Conservation (phyloP, 2,888 invertebrate genomes). For the Oscheius sp. region DNA sequence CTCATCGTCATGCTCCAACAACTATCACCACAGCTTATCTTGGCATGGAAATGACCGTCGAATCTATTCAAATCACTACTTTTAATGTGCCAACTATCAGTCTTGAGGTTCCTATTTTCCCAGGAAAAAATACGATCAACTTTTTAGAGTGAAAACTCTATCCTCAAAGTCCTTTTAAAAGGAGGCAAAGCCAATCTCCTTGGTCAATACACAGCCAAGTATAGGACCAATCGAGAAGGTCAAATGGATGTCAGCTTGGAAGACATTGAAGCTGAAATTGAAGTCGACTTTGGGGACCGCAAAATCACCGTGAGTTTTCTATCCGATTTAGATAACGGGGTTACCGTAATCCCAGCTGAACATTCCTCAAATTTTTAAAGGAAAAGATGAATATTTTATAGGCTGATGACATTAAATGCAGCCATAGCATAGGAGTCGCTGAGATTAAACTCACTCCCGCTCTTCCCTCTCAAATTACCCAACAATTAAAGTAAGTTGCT, state of each 20-base stretch:
- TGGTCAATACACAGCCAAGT: conserved; percentile 44
- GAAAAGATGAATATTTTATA: not conserved
- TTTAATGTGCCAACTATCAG: conserved; percentile 25
- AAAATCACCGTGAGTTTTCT: conserved; percentile 17
- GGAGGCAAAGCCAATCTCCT: conserved; percentile 27
- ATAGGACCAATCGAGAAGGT: conserved; percentile 46
- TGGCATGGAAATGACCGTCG: conserved; percentile 25
- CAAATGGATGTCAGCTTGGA: conserved; percentile 37
- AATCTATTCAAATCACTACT: conserved; percentile 22
- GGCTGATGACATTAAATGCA: conserved; percentile 15
- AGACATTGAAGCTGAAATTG: conserved; percentile 18
- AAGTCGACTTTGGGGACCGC: conserved; percentile 12
- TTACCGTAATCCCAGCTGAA: not conserved
- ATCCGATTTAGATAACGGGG: no score
- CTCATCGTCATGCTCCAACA: conserved; percentile 15
- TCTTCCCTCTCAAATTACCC: conserved; percentile 18
- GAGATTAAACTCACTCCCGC: conserved; percentile 19
- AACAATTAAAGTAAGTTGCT: conserved; percentile 11
- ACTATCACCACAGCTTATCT: conserved; percentile 24
- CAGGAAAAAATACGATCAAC: not conserved
- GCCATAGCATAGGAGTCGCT: conserved; percentile 26
- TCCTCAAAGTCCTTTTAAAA: conserved; percentile 4
- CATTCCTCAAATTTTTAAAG: conserved; percentile 5
- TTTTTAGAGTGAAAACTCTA: conserved; percentile 12
- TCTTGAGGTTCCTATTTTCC: conserved; percentile 14